Evolutionary conservation across 2,797 vertebrate species (phyloP).

Genomic region (Acestrorhynchus altus): DNA sequence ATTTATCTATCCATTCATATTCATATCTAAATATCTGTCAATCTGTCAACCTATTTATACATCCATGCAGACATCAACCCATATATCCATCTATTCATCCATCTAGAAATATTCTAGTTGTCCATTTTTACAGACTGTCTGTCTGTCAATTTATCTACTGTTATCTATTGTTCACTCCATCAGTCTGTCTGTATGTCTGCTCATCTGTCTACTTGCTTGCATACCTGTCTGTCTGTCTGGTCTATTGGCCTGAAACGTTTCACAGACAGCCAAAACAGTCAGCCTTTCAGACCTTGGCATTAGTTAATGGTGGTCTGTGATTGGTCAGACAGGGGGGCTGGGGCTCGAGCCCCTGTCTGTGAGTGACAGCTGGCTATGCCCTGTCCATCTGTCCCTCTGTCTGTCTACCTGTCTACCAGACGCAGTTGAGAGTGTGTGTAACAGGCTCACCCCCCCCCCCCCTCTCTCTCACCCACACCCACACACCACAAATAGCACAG

Average conservation of each 20-base stretch:
- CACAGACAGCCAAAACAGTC: background rate
- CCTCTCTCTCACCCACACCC: too few relatives aligned
- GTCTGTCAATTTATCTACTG: background rate
- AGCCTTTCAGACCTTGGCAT: slow-evolving; percentile 12
- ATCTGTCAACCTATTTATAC: background rate
- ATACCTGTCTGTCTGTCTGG: background rate
- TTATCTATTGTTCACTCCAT: background rate
- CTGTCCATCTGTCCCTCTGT: background rate
- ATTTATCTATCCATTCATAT: too few relatives aligned
- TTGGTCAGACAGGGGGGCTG: slow-evolving; percentile 42
- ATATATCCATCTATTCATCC: background rate
- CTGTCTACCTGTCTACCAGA: slow-evolving; percentile 26
- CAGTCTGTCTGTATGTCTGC: background rate
- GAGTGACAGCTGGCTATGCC: slow-evolving; percentile 36
- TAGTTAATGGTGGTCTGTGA: slow-evolving; percentile 12
- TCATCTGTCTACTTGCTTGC: background rate
- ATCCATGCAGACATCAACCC: background rate
- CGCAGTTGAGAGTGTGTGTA: background rate
- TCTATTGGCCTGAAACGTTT: background rate
- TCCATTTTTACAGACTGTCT: too few relatives aligned
- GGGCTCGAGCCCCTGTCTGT: slow-evolving; percentile 10
- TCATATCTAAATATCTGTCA: background rate
- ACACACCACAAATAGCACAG: too few relatives aligned
- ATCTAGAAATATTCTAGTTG: background rate
- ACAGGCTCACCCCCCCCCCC: too few relatives aligned